A percentile compares a stretch with the other conserved stretches of the same genome.
These are phyloP conservation scores for Chaetogeoica ovagalla DNA, from an alignment of 2,888 invertebrate genomes.

Conservation along the genomic window DNA sequence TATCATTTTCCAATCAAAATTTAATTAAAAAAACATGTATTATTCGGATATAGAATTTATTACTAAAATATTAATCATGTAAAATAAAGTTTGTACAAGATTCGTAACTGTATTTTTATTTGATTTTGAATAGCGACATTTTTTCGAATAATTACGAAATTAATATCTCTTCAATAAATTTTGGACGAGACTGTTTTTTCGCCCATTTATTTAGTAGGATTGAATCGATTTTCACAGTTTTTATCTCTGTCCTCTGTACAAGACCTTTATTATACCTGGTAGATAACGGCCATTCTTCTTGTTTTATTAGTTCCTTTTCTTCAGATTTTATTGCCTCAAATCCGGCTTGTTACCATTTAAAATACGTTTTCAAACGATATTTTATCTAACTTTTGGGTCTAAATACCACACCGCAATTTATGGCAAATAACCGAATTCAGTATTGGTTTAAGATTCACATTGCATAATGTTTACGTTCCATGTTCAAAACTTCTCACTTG, in stretches of 20 bases:
- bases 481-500: conserved; percentile 8
- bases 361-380: conserved; percentile 49
- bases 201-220: conserved; percentile 33
- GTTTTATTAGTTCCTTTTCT: conserved; percentile 51
- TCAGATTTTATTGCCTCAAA: conserved; percentile 49
- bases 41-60: too few relatives aligned
- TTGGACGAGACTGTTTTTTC: conserved; percentile 21
- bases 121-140: neutral
- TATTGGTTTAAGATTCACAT: conserved; percentile 27
- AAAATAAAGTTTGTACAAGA: too few relatives aligned
- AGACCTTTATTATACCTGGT: conserved; percentile 49
- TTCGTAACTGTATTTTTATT: neutral
- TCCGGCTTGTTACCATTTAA: conserved; percentile 51
- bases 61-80: too few relatives aligned
- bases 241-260: conserved; percentile 30
- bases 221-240: conserved; percentile 32
- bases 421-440: conserved; percentile 41
- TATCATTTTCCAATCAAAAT: too few relatives aligned
- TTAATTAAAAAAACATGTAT: too few relatives aligned
- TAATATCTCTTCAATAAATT: conserved; percentile 16
- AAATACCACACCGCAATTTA: conserved; percentile 40
- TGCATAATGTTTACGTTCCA: neutral
- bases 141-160: neutral
- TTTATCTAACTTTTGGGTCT: conserved; percentile 42
- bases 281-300: conserved; percentile 48